Base-by-base conservation (phyloP, 2,113 vertebrate species). In the Butorides virescens region DNA sequence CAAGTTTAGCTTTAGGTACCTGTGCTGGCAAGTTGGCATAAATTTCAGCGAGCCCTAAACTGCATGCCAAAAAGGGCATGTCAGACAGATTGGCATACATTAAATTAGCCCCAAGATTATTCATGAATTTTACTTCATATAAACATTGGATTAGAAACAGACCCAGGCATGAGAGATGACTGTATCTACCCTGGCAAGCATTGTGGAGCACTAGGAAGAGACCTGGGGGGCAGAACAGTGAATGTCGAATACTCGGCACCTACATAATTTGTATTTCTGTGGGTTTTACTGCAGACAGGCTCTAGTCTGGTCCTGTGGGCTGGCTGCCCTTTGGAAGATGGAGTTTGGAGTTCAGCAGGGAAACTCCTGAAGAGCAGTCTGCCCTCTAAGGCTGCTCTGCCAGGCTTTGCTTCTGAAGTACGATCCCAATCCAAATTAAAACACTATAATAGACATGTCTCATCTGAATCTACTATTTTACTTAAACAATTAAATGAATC, bases 401-500 rank as follows among this genome's bases (percentile, higher is more conserved):
- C 56, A 90, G 29, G 17, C 26, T 84, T 86, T 85, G 42, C 29
- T 85, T 85, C 36, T 91, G 26, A 86, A 61, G 30, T 49, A 36
- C 1, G 0, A 76, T 66, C 30, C 62, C 1, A 0, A 56, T 75
- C 5, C 10, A 79, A 26, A 79, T 75, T 49, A 53, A 62, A 74
- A 10, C n/a, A 32, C 16, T 61, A 0, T 30, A 81, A 44, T 49
- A 73, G 55, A 59, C 29, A 34, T 15, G 8, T 47, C 30, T 46
- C 20, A 61, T 88, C 34, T 76, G 61, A 91, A 34, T 77, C 13
- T 81, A 6, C 15, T 50, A 8, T 73, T 75, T 85, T 59, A 39
- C 23, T 47, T 26, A 59, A 91, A 47, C 37, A 80, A 34, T 74
- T 49, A 62, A 49, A 65, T 44, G 3, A 42, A 74, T 66, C 42